Evolutionary conservation across 2,797 vertebrate genomes (phyloP), one percentile per base, ranked within the genome.

Genomic region (Lindbergichthys nudifrons): DNA sequence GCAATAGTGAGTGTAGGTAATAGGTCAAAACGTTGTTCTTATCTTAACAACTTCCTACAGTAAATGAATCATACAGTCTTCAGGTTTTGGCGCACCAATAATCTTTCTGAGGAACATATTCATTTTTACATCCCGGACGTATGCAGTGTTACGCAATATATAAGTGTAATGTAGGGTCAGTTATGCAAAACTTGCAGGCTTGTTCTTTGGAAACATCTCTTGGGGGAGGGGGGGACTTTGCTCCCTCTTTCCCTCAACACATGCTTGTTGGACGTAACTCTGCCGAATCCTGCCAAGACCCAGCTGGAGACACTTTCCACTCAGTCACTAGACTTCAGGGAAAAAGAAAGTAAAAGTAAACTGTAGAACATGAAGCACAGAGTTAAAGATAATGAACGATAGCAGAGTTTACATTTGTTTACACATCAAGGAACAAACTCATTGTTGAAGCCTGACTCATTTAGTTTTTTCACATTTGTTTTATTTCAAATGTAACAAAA

Each of bases 271-370:
- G 80, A 80, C 2, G 0, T 4, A 50, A 53, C n/a, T 59, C 19
- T 9, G 3, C 7, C 13, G 0, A 15, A 41, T 79, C 66, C 21
- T 88, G 83, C 82, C 82, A 88, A 89, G 63, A 59, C 43, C 66
- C 70, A 62, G 66, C 83, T 65, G 45, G 63, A 81, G 77, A 47
- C n/a, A 36, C 6, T 83, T 89, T 77, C 65, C 81, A 77, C 79
- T 64, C 15, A 42, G 65, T 80, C 73, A 52, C 65, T 78, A 10
- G 0, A 41, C 41, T 82, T 87, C 60, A 41, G 6, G 75, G 73
- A 73, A 88, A 89, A 53, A 21, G 86, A 91, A 90, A 91, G 39
- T 77, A 57, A 84, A 83, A 78, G 61, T 78, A 23, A 21, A 47
- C 14, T 3, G 4, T 3, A 51, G 47, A 47, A 30, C 2, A 66